Evolutionary conservation across 2,888 invertebrate genomes (phyloP).

Genomic region (Noctuana brunneofusca): DNA sequence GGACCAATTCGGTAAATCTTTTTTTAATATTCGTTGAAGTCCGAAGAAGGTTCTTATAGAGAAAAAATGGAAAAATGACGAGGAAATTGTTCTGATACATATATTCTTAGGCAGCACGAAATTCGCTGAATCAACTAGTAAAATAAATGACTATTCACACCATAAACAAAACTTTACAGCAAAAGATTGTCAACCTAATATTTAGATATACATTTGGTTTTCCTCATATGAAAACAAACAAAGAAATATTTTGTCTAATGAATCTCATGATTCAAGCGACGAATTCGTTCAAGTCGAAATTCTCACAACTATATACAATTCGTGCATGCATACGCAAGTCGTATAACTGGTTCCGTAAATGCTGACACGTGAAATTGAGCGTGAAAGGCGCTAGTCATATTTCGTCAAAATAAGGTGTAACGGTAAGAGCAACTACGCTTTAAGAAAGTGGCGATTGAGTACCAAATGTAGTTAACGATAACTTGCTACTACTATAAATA

Average conservation of each 20-base stretch:
- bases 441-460: slow-evolving; percentile 12
- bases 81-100: too few species aligned
- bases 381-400: slow-evolving; percentile 37
- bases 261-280: neutral
- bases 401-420: slow-evolving; percentile 29
- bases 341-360: slow-evolving; percentile 31
- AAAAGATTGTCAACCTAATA: too few species aligned
- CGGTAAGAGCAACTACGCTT: slow-evolving; percentile 36
- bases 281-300: slow-evolving; percentile 37
- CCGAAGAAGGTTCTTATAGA: too few species aligned
- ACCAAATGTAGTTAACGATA: neutral
- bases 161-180: too few species aligned
- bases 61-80: too few species aligned
- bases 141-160: too few species aligned
- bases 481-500: too few species aligned
- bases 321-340: slow-evolving; percentile 40
- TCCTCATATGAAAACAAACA: neutral
- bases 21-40: too few species aligned
- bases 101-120: too few species aligned
- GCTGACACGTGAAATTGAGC: slow-evolving; percentile 37
- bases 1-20: too few species aligned
- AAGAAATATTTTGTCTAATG: neutral
- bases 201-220: neutral
- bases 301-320: slow-evolving; percentile 38
- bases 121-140: too few species aligned